These are phyloP conservation scores for Platichthys flesus DNA, from an alignment of 2,113 vertebrate genomes.

Conservation along the genomic window DNA sequence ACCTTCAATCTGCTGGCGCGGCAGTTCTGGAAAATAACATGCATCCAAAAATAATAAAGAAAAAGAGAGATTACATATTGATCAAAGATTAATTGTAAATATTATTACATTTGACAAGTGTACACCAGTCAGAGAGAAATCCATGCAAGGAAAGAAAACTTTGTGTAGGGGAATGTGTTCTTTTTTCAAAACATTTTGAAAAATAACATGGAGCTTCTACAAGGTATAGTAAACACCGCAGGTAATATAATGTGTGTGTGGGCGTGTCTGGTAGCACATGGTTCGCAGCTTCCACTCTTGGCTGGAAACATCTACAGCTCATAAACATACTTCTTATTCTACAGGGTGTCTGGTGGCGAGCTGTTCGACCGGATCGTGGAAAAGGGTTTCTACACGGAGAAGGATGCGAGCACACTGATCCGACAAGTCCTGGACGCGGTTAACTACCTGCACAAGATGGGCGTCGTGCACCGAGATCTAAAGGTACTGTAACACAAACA, in stretches of 20 bases:
- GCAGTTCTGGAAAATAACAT: not conserved
- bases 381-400: conserved; percentile 77
- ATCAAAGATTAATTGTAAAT: too few species aligned
- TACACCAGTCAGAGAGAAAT: not conserved
- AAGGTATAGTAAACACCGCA: not conserved
- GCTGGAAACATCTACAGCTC: conserved; percentile 44
- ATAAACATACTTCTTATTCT: conserved; percentile 27
- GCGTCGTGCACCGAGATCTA: conserved; percentile 73
- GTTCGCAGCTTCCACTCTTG: conserved; percentile 42
- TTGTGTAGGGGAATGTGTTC: not conserved
- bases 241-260: not conserved
- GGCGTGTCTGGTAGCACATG: conserved; percentile 24
- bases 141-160: not conserved
- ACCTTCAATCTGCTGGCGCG: not conserved
- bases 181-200: not conserved
- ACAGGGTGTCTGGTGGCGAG: conserved; percentile 73
- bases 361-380: conserved; percentile 75
- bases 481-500: conserved; percentile 48
- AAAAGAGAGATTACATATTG: not conserved
- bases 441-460: conserved; percentile 75
- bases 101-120: too few species aligned
- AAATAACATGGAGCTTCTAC: not conserved
- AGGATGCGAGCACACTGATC: conserved; percentile 74
- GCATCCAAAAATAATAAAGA: not conserved
- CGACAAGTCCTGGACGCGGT: conserved; percentile 74